Conservation (phyloP, 2,888 invertebrate genomes). For the Ophion slaviceki region DNA sequence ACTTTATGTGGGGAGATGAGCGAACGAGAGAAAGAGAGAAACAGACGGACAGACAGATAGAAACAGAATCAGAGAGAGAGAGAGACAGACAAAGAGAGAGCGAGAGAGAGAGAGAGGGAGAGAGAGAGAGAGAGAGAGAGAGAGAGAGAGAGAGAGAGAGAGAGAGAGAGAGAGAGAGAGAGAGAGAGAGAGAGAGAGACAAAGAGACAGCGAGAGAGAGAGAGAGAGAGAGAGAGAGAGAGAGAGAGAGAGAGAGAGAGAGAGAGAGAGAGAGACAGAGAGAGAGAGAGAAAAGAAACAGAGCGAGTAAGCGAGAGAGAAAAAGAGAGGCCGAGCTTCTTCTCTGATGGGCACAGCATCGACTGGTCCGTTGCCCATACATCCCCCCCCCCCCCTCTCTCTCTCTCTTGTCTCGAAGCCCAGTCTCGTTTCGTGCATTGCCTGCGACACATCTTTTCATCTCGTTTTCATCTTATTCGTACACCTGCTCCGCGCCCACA, state of each 20-base stretch:
- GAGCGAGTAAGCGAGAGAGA: slow-evolving; percentile 19
- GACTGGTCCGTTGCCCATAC: slow-evolving; percentile 40
- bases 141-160: slow-evolving; percentile 8
- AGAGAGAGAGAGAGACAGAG: slow-evolving; percentile 19
- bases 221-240: not conserved
- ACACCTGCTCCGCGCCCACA: not conserved
- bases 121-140: not conserved
- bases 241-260: slow-evolving; percentile 8
- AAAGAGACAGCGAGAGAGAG: not conserved
- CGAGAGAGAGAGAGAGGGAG: slow-evolving; percentile 22
- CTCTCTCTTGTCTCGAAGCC: slow-evolving; percentile 65
- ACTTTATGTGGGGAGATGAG: slow-evolving; percentile 45
- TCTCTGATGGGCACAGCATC: slow-evolving; percentile 58
- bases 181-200: not conserved
- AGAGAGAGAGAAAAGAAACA: no score
- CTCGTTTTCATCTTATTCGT: not conserved
- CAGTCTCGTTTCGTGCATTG: slow-evolving; percentile 78
- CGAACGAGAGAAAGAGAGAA: slow-evolving; percentile 17
- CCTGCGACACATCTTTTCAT: slow-evolving; percentile 71
- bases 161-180: not conserved
- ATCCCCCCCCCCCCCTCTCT: slow-evolving; percentile 56
- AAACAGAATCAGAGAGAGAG: not conserved
- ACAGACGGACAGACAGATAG: not conserved
- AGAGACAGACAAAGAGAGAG: not conserved
- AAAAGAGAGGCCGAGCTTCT: slow-evolving; percentile 28